Evolutionary conservation across 2,113 vertebrate species (phyloP).

Genomic region (Anolis carolinensis): DNA sequence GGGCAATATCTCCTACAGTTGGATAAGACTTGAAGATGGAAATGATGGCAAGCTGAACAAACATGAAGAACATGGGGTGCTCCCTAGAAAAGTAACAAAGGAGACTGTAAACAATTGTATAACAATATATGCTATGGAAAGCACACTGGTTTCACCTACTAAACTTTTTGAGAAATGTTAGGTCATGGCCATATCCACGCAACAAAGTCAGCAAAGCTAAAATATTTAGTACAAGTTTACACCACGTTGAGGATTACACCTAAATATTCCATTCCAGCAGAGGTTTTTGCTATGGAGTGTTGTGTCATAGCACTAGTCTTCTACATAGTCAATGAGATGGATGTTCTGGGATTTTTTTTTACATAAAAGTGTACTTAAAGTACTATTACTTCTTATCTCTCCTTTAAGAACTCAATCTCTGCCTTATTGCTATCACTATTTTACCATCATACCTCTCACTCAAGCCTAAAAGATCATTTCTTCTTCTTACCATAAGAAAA

Average conservation of each 20-base stretch:
- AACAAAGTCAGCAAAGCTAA: neutral
- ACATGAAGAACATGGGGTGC: slow-evolving; percentile 95
- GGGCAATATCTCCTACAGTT: slow-evolving; percentile 90
- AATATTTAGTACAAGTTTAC: neutral
- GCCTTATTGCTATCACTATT: no score
- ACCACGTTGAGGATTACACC: neutral
- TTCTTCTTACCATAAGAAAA: no score
- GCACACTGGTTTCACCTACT: neutral
- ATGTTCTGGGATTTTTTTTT: no score
- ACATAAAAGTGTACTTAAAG: no score
- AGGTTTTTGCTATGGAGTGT: neutral
- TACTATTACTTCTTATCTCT: no score
- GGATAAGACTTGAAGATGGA: slow-evolving; percentile 99
- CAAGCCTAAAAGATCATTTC: no score
- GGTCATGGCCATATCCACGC: neutral
- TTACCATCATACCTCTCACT: no score
- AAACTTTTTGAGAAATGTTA: neutral
- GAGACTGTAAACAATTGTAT: neutral
- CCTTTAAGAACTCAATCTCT: no score
- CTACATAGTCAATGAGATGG: neutral
- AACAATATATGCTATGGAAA: neutral
- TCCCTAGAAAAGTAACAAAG: slow-evolving; percentile 78
- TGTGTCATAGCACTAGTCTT: neutral
- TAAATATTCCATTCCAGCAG: neutral
- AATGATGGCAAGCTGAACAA: slow-evolving; percentile 94